Conservation (phyloP, 2,888 invertebrate genomes). For the Tricholauxania praeusta region DNA sequence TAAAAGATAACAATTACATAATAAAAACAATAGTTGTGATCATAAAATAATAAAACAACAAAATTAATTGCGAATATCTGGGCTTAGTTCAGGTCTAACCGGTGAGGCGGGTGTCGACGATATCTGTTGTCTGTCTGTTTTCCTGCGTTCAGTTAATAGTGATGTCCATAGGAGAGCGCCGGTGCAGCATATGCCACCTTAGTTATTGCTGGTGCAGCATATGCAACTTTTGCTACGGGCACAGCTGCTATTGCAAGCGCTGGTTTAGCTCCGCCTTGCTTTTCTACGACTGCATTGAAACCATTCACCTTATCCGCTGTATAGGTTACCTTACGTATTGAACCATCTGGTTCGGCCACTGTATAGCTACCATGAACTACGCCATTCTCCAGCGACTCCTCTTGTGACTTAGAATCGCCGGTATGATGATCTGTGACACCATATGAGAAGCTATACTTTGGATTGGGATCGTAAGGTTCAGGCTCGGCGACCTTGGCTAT, state of each 20-base stretch:
- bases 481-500: conserved; percentile 59
- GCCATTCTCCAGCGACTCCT: conserved; percentile 72
- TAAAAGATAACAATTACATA: conserved; percentile 13
- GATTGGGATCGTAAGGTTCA: conserved; percentile 65
- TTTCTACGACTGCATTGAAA: conserved; percentile 77
- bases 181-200: conserved; percentile 55
- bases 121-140: background rate
- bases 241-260: conserved; percentile 51
- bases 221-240: conserved; percentile 56
- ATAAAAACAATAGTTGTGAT: background rate
- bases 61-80: background rate
- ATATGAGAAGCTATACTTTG: conserved; percentile 77
- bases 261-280: conserved; percentile 58
- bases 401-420: conserved; percentile 71
- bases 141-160: conserved; percentile 18
- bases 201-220: conserved; percentile 54
- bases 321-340: conserved; percentile 74
- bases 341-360: conserved; percentile 75
- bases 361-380: conserved; percentile 77
- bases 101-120: background rate
- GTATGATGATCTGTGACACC: conserved; percentile 77
- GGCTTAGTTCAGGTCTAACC: conserved; percentile 1
- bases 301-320: conserved; percentile 77
- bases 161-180: conserved; percentile 51
- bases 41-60: background rate